phyloP scores from a whole-genome alignment of 2,797 vertebrate genomes.

The Protonibea diacanthus region DNA sequence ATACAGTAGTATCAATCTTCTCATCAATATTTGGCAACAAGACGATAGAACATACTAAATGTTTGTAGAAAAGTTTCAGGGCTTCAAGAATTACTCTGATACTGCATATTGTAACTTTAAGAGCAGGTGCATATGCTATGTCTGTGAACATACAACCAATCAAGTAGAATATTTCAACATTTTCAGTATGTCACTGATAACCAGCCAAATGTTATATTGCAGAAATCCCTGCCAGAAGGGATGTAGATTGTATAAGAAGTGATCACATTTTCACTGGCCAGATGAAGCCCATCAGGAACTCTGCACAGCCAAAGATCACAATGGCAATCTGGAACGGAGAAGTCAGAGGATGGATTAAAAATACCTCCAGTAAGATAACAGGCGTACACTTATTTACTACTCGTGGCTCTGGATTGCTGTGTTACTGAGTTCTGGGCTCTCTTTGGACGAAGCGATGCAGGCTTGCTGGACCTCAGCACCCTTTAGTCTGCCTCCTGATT shows the following conservation, averaged over 20 bases:
- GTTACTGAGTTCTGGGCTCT: slow-evolving; percentile 73
- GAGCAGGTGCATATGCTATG: too few species aligned
- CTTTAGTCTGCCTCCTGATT: neutral
- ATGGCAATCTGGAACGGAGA: slow-evolving; percentile 64
- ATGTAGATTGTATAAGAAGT: slow-evolving; percentile 29
- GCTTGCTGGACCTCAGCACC: slow-evolving; percentile 60
- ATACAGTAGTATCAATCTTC: too few species aligned
- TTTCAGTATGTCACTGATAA: neutral
- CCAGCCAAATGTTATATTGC: slow-evolving; percentile 52
- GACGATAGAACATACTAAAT: too few species aligned
- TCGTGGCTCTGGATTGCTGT: neutral
- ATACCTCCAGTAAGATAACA: too few species aligned
- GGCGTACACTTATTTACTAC: neutral
- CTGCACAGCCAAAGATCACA: slow-evolving; percentile 73
- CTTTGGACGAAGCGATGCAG: slow-evolving; percentile 75
- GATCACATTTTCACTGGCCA: accelerated
- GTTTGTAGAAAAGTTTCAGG: too few species aligned
- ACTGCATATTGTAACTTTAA: too few species aligned
- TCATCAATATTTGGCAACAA: too few species aligned
- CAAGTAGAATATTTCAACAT: too few species aligned
- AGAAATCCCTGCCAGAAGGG: slow-evolving; percentile 75
- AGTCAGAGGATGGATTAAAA: slow-evolving; percentile 6
- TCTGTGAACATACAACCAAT: too few species aligned
- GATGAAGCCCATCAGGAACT: slow-evolving; percentile 68
- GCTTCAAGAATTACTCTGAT: too few species aligned